phyloP scores from a whole-genome alignment of 2,113 vertebrate genomes.

The Herpetotheres cachinnans region DNA sequence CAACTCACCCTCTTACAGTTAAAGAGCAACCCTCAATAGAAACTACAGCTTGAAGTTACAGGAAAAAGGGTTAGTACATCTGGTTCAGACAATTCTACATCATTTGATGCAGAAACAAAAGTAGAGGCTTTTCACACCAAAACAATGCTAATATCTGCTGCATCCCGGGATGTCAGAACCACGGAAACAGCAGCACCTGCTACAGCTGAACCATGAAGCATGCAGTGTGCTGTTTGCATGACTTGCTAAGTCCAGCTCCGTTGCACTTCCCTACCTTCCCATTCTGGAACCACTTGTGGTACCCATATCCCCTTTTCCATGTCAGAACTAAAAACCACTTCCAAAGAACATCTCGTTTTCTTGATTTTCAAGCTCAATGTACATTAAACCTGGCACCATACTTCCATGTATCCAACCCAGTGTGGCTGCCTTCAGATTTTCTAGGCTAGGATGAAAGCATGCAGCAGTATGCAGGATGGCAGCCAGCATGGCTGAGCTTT shows the following conservation, averaged over 20 bases:
- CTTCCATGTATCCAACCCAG: background rate
- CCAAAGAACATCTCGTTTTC: background rate
- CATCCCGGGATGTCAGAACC: background rate
- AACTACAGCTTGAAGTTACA: background rate
- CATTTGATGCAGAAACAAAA: background rate
- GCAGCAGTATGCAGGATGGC: background rate
- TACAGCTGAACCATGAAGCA: background rate
- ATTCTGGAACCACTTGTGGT: background rate
- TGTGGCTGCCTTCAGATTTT: background rate
- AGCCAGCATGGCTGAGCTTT: background rate
- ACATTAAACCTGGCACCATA: background rate
- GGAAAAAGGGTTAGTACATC: background rate
- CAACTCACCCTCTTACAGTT: background rate
- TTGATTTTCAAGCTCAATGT: background rate
- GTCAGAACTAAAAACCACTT: background rate
- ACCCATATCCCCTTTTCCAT: background rate
- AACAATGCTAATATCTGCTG: background rate
- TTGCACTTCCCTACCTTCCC: background rate
- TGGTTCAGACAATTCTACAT: background rate
- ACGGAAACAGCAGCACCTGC: background rate
- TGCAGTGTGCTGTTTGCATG: rapidly evolving
- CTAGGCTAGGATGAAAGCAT: background rate
- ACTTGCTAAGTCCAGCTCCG: background rate
- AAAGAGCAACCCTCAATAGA: background rate
- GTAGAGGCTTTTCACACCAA: background rate